Evolutionary conservation across 2,888 invertebrate species (phyloP).

Genomic region (Auanema freiburgensis): DNA sequence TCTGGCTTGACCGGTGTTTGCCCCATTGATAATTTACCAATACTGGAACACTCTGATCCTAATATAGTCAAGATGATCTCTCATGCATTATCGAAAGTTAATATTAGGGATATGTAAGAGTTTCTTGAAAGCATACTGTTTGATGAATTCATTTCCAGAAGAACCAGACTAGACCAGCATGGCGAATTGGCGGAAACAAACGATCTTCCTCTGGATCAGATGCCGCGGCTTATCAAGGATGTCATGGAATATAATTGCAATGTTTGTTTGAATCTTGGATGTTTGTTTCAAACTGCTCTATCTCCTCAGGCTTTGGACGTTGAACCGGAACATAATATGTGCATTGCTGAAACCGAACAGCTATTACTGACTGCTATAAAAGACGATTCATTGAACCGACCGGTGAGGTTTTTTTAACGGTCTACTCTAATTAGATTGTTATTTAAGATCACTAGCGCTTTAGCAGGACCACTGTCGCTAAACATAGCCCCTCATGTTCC

Average conservation of each 20-base stretch:
- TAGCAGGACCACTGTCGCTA: background rate
- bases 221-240: slow-evolving; percentile 38
- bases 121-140: background rate
- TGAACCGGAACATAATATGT: slow-evolving; percentile 33
- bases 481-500: background rate
- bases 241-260: slow-evolving; percentile 30
- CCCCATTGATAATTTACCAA: slow-evolving; percentile 20
- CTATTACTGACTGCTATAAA: slow-evolving; percentile 22
- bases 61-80: slow-evolving; percentile 30
- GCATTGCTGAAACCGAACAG: slow-evolving; percentile 30
- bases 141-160: slow-evolving; percentile 19
- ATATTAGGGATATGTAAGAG: slow-evolving; percentile 50
- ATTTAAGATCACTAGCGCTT: background rate
- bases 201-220: slow-evolving; percentile 37
- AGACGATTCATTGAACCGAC: slow-evolving; percentile 22
- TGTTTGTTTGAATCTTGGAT: background rate
- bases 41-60: slow-evolving; percentile 28
- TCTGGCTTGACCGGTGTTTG: slow-evolving; percentile 33
- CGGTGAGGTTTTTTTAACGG: background rate
- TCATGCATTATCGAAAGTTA: slow-evolving; percentile 31
- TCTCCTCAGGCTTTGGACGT: slow-evolving; percentile 33
- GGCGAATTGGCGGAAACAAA: slow-evolving; percentile 38
- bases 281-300: background rate
- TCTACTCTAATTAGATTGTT: background rate
- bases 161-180: slow-evolving; percentile 30